Conservation (phyloP, 2,888 invertebrate genomes). For the Agriopis leucophaearia region DNA sequence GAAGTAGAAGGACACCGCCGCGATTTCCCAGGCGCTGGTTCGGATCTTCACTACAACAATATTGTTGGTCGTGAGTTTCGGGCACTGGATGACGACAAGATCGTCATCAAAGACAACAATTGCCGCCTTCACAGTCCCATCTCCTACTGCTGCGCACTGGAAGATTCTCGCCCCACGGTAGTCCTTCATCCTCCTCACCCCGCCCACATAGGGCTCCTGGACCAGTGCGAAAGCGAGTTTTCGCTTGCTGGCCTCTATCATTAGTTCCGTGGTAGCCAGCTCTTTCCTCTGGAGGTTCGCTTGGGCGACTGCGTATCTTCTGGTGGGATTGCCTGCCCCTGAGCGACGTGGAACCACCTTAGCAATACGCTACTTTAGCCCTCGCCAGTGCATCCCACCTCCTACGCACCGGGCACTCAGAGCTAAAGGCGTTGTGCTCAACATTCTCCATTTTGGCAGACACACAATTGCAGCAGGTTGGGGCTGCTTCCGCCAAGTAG, state of each 20-base stretch:
- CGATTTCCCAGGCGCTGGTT: constrained; percentile 35
- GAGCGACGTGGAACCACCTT: constrained; percentile 4
- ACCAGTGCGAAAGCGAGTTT: neutral
- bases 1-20: constrained; percentile 39
- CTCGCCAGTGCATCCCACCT: constrained; percentile 7
- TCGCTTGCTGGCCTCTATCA: neutral
- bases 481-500: neutral
- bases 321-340: neutral
- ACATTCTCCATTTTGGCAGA: neutral
- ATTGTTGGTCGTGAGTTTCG: constrained; percentile 20
- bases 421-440: constrained; percentile 1
- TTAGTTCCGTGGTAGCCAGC: neutral
- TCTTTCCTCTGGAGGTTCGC: neutral
- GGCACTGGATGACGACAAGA: neutral
- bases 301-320: neutral
- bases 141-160: neutral
- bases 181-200: neutral
- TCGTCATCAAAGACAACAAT: neutral
- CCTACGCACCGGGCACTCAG: neutral
- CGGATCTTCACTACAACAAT: constrained; percentile 32
- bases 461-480: neutral
- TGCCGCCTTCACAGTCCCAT: neutral
- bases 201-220: constrained; percentile 11
- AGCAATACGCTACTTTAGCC: constrained; percentile 4
- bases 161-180: neutral